These are phyloP conservation scores for Tyria jacobaeae DNA, from an alignment of 2,888 invertebrate genomes.

Conservation along the genomic window DNA sequence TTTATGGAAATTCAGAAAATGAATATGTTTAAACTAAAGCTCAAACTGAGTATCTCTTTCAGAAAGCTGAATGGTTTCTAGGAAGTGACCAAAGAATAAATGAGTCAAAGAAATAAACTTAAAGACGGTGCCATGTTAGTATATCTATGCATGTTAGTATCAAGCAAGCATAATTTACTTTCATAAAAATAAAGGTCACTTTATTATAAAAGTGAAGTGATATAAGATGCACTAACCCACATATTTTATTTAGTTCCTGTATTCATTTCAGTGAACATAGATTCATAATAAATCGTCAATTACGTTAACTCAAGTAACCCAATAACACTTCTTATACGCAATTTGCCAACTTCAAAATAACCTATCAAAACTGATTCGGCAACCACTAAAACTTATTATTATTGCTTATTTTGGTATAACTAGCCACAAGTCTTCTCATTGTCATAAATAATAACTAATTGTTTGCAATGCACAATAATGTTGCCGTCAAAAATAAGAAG, in stretches of 20 bases:
- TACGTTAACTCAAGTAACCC: conserved; percentile 6
- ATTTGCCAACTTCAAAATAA: too few relatives aligned
- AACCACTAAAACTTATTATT: background rate
- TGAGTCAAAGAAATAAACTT: too few relatives aligned
- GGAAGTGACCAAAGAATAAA: too few relatives aligned
- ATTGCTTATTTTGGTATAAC: conserved; percentile 3
- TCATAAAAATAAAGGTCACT: too few relatives aligned
- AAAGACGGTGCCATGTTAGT: background rate
- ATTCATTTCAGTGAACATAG: background rate
- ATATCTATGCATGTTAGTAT: too few relatives aligned
- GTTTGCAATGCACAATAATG: conserved; percentile 14
- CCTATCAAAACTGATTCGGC: conserved; percentile 13
- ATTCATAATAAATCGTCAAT: background rate
- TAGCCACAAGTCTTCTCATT: conserved; percentile 9
- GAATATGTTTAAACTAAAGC: too few relatives aligned
- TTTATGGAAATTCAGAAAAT: too few relatives aligned
- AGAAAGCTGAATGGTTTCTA: too few relatives aligned
- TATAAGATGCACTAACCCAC: background rate
- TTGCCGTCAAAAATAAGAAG: conserved; percentile 18
- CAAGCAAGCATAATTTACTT: too few relatives aligned
- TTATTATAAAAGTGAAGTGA: too few relatives aligned
- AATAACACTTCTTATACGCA: conserved; percentile 19
- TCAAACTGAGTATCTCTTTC: too few relatives aligned
- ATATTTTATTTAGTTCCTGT: background rate
- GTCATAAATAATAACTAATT: conserved; percentile 20